Conservation (phyloP, 2,797 vertebrate species). For the Myotis findleyi region DNA sequence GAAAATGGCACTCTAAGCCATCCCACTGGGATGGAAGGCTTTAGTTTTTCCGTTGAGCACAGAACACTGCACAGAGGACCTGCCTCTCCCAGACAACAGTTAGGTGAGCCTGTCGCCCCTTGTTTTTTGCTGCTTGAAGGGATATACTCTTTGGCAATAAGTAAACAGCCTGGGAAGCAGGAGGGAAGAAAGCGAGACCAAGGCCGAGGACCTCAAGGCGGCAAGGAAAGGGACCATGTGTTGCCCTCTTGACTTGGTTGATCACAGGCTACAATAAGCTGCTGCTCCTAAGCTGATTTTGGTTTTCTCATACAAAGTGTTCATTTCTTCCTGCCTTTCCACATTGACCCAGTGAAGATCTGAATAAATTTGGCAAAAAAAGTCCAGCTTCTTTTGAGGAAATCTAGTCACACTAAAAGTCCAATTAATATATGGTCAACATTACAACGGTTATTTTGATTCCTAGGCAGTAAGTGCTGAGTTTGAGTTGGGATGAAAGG, state of each 20-base stretch:
- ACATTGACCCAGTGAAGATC: neutral
- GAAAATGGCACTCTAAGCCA: neutral
- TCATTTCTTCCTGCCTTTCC: neutral
- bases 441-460: neutral
- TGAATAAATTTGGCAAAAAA: neutral
- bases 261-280: fast-evolving
- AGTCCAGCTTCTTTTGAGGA: neutral
- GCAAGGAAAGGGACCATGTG: neutral
- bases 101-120: neutral
- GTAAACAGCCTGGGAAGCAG: neutral
- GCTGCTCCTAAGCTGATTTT: neutral
- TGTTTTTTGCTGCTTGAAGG: neutral
- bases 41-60: neutral
- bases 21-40: fast-evolving
- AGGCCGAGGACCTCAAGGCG: neutral
- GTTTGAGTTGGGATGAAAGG: neutral
- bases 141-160: neutral
- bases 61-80: fast-evolving
- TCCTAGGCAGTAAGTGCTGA: neutral
- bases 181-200: neutral
- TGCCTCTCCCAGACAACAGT: neutral
- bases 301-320: neutral
- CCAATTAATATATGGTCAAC: neutral
- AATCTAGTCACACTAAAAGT: neutral
- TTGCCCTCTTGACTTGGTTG: neutral